phyloP scores from a whole-genome alignment of 2,113 vertebrate species.

The Sinocyclocheilus anophthalmus region DNA sequence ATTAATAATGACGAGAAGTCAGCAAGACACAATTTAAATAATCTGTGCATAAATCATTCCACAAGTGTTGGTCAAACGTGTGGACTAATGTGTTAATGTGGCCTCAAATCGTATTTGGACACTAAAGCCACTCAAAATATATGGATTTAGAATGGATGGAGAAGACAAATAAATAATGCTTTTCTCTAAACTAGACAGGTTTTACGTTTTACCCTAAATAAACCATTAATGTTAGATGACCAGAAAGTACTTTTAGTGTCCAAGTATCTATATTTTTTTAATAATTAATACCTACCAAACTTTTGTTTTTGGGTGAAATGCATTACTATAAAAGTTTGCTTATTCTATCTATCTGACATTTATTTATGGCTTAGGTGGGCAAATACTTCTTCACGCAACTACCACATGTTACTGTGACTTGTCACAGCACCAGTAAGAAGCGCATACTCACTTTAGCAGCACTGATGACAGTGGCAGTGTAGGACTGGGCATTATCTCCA shows the following conservation, averaged over 20 bases:
- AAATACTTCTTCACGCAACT: not conserved
- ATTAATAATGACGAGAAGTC: not conserved
- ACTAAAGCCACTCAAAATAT: not conserved
- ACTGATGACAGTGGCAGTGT: conserved; percentile 97
- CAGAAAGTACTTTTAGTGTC: not conserved
- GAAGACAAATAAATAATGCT: not conserved
- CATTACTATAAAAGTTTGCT: not conserved
- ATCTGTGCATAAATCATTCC: not conserved
- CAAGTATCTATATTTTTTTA: not conserved
- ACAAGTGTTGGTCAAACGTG: not conserved
- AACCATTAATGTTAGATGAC: not conserved
- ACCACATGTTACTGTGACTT: not conserved
- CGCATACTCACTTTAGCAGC: conserved; percentile 92
- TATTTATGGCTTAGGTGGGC: not conserved
- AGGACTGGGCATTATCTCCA: conserved; percentile 97
- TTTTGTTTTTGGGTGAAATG: not conserved
- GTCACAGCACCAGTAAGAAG: not conserved
- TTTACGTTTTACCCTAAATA: not conserved
- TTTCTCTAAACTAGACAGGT: not conserved
- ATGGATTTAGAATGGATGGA: not conserved
- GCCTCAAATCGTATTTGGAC: not conserved
- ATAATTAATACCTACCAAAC: not conserved
- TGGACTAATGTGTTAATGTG: not conserved
- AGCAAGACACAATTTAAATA: not conserved
- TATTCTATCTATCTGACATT: not conserved